Evolutionary conservation across 2,888 invertebrate genomes (phyloP).

Genomic region (Lobophora halterata): DNA sequence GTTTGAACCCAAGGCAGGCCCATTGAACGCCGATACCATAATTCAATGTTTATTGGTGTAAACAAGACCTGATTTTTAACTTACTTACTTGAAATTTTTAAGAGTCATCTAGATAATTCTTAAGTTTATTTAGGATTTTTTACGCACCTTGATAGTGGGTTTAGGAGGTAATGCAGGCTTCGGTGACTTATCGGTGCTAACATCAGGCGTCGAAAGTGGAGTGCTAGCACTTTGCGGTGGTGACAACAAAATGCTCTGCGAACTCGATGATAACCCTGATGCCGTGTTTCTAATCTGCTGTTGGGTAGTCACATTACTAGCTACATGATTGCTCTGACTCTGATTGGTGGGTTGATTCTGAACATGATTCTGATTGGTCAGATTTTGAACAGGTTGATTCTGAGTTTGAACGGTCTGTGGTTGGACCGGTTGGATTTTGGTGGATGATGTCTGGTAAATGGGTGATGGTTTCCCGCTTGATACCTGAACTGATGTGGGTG

Average conservation of each 20-base stretch:
- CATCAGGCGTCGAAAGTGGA: constrained; percentile 78
- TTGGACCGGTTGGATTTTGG: constrained; percentile 90
- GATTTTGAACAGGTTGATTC: too few relatives aligned
- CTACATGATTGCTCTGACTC: constrained; percentile 73
- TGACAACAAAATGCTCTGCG: constrained; percentile 75
- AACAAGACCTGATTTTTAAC: too few relatives aligned
- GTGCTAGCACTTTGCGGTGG: constrained; percentile 83
- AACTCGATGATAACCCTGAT: constrained; percentile 72
- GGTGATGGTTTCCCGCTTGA: constrained; percentile 85
- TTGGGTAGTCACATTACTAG: constrained; percentile 74
- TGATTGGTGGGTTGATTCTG: too few relatives aligned
- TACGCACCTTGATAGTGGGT: constrained; percentile 83
- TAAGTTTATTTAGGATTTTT: too few relatives aligned
- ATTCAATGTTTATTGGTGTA: too few relatives aligned
- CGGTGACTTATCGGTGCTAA: constrained; percentile 78
- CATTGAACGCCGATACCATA: too few relatives aligned
- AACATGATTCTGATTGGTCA: constrained; percentile 39
- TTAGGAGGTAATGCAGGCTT: constrained; percentile 93
- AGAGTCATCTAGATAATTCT: too few relatives aligned
- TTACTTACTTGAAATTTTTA: too few relatives aligned
- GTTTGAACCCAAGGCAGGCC: too few relatives aligned
- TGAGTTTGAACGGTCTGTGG: constrained; percentile 85
- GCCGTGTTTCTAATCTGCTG: constrained; percentile 78
- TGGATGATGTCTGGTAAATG: constrained; percentile 90
- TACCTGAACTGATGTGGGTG: constrained; percentile 87